Base-by-base conservation (phyloP, 1,140 invertebrate genomes). In the Drosophila arawakana region DNA sequence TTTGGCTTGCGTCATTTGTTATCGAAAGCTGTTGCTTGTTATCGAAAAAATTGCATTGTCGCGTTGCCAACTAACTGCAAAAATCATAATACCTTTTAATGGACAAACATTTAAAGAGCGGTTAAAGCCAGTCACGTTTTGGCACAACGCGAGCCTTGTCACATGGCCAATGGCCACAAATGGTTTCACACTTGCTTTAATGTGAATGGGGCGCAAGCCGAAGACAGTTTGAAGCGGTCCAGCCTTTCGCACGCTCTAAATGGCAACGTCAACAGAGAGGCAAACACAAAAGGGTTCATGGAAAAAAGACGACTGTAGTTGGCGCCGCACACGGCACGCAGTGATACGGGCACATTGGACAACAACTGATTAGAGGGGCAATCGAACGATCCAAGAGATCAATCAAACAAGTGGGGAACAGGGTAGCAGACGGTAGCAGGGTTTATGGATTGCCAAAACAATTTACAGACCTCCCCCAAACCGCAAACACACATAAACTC, bases 191-290 rank as follows among this genome's bases (percentile, higher is more conserved):
- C 25, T 30, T 30, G 3, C 25, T 30, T 30, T 30, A 30, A 30
- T 30, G 4, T 30, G 25, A 30, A 30, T 30, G 25, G 25, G 37
- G 1, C 35, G 9, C 15, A 39, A 35, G 39, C 15, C 13, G 49
- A 25, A 34, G 34, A 15, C 34, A 13, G 11, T 30, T 35, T 50
- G n/a, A 15, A 47, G 13, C 60, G 50, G 47, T 67, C 59, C 58
- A 66, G 68, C 61, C 73, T 70, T 80, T 80, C 76, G 78, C 81
- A 77, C 81, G 65, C 81, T 84, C 77, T 70, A 77, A 80, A 73
- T 63, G 46, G 43, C 68, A 61, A 63, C 21, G 73, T 69, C 72
- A 62, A 72, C 76, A 70, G 55, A 60, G 18, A 2, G 18, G 18
- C 18, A 21, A 43, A 15, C 11, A 50, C 37, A 62, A 60, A 68